Conservation (phyloP, 2,888 invertebrate species). For the Imbricaverruca yamaguchii region DNA sequence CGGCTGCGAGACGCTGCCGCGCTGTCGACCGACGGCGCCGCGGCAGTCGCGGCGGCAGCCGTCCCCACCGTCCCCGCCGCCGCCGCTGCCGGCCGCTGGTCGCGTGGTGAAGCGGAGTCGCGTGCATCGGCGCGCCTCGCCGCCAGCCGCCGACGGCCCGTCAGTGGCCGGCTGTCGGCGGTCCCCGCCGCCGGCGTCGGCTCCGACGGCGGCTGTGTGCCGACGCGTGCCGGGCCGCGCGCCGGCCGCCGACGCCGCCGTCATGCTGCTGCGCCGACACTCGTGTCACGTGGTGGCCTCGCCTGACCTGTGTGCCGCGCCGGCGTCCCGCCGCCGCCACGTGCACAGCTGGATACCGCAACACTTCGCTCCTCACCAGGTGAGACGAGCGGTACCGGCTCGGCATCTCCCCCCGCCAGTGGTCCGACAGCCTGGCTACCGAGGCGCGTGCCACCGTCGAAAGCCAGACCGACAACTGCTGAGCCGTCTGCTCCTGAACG, state of each 20-base stretch:
- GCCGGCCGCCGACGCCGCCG: neutral
- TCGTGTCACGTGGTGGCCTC: neutral
- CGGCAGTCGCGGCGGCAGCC: too few relatives aligned
- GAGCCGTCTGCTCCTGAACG: too few relatives aligned
- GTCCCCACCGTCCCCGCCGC: neutral
- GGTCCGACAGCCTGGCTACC: too few relatives aligned
- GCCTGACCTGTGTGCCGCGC: neutral
- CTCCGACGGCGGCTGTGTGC: neutral
- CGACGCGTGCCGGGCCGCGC: conserved; percentile 4
- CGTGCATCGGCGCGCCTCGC: neutral
- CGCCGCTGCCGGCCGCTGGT: neutral
- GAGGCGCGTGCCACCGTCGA: too few relatives aligned
- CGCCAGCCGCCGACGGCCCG: neutral
- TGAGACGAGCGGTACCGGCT: neutral
- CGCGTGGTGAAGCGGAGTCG: neutral
- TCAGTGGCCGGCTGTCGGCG: neutral
- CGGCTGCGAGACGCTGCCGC: conserved; percentile 13
- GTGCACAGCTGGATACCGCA: conserved; percentile 1
- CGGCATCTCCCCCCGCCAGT: too few relatives aligned
- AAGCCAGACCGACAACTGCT: too few relatives aligned
- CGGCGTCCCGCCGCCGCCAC: neutral
- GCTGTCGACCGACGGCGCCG: neutral
- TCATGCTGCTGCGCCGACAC: neutral
- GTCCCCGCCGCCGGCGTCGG: neutral
- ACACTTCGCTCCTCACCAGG: neutral